Base-by-base conservation (phyloP, 2,797 vertebrate genomes). In the Nannoperca obscura region DNA sequence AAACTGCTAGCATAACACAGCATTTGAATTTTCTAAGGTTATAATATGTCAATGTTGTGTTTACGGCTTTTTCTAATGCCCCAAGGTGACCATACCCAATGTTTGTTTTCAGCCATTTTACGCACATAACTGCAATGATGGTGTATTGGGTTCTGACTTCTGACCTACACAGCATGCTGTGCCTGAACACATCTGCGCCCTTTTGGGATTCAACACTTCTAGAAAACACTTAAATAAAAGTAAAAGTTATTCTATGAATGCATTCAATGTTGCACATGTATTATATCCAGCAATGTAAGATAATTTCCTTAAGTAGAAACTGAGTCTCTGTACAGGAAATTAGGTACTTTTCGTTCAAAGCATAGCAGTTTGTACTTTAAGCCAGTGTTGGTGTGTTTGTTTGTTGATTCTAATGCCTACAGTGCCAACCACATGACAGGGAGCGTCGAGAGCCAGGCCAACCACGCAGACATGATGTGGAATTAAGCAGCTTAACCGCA, bases 401-500 rank as follows among this genome's bases (percentile, higher is more conserved):
- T 92, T 92, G 91, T 92, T 93, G 89, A 88, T 87, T 88, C 70
- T 82, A 85, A 83, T 86, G 74, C 63, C 82, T 78, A 30, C 65
- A 34, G 64, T 72, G 74, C 70, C 57, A 50, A 76, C 88, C 88
- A 81, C 87, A 91, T 87, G 79, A 91, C 81, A 87, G 64, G 57
- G 76, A 66, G 78, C 54, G 3, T 68, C 57, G 14, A 88, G 76
- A 68, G 83, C 83, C 53, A 78, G 87, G 67, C 84, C 70, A 81
- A 79, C 84, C 87, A 34, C 78, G 40, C 80, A 90, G 80, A 91
- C 92, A 86, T 89, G 87, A 88, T 87, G 91, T 87, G 78, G 89
- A 86, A 92, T 94, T 90, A 92, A 93, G 86, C 81, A 88, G 75
- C 69, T 81, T 17, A 83, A 91, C 89, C 91, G 40, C 91, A 89